Base-by-base conservation (phyloP, 92 coral and sea anemone species). In the Muricea muricata region DNA sequence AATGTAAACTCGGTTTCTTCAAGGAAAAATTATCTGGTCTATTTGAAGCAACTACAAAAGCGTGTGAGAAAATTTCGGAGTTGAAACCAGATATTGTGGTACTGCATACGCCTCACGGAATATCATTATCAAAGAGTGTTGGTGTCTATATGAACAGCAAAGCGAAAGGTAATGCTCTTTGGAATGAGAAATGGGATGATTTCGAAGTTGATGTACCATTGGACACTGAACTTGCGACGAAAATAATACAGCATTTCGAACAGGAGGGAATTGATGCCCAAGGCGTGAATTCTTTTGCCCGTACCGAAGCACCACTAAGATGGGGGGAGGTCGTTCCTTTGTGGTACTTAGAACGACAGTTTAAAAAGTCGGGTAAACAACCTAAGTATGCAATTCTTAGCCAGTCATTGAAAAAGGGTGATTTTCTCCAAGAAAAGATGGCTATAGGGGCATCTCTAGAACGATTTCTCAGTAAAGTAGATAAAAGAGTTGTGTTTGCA, bases 251-350 rank as follows among this genome's bases (percentile, higher is more conserved):
- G 30, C 89, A 89, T 70, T 73, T 92, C 41, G 82, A 92, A 68
- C 41, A 55, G 28, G 85, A 73, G 14, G 81, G 76, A 14, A 23
- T 89, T 60, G 68, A 67, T 68, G 90, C 93, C 10, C 93, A 92
- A 32, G 95, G 95, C 0, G 52, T 92, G n/a, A 65, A 67, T 58
- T 73, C 87, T 7, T 89, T 87, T 35, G 79, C 89, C 8, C 73
- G 25, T 47, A 87, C 84, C 68, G 93, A 87, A 71, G 87, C 89
- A 11, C 95, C 95, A 17, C 75, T 92, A 46, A 84, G 93, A 52
- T 92, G 95, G 95, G 95, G 93, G 12, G 95, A 92, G 69, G 95
- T 92, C 15, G 86, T 92, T 13, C 95, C 95, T 1, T 65, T 90
- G 18, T 92, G 93, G 95, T 90, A 87, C 58, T 69, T 92, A 45